Conservation (phyloP, 2,888 invertebrate species). For the Drosophila melanosoma region DNA sequence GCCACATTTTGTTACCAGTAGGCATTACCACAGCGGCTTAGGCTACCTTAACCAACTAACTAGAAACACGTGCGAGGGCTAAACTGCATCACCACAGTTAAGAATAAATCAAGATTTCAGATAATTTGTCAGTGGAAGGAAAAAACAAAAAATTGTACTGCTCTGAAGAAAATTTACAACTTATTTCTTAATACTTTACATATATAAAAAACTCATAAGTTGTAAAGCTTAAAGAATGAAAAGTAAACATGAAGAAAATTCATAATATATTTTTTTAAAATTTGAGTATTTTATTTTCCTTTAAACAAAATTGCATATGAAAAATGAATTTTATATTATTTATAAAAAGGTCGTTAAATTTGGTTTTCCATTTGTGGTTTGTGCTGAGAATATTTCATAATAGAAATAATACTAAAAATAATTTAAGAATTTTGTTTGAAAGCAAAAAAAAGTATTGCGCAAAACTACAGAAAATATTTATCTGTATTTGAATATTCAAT, state of each 20-base stretch:
- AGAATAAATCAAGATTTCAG: conserved; percentile 16
- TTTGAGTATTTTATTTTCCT: not conserved
- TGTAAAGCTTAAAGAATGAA: too few relatives aligned
- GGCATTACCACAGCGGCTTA: conserved; percentile 44
- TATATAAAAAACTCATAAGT: too few relatives aligned
- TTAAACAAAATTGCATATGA: too few relatives aligned
- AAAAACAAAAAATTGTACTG: not conserved
- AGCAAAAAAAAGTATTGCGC: not conserved
- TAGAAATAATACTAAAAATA: not conserved
- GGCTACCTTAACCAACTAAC: conserved; percentile 42
- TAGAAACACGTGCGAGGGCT: conserved; percentile 16
- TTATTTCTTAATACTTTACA: not conserved
- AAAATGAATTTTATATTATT: too few relatives aligned
- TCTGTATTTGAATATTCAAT: not conserved
- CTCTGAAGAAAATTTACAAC: not conserved
- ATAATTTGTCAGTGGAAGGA: not conserved
- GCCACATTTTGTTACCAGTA: conserved; percentile 79
- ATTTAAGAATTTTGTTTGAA: not conserved
- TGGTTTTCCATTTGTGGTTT: not conserved
- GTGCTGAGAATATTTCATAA: not conserved
- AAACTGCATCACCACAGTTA: not conserved
- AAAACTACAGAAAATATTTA: not conserved
- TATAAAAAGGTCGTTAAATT: too few relatives aligned
- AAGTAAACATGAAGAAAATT: not conserved
- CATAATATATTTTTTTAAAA: not conserved